Percentiles rank a stretch among this genome's conserved stretches.
phyloP scores from a whole-genome alignment of 2,888 invertebrate genomes.

The Aphodius granarius region DNA sequence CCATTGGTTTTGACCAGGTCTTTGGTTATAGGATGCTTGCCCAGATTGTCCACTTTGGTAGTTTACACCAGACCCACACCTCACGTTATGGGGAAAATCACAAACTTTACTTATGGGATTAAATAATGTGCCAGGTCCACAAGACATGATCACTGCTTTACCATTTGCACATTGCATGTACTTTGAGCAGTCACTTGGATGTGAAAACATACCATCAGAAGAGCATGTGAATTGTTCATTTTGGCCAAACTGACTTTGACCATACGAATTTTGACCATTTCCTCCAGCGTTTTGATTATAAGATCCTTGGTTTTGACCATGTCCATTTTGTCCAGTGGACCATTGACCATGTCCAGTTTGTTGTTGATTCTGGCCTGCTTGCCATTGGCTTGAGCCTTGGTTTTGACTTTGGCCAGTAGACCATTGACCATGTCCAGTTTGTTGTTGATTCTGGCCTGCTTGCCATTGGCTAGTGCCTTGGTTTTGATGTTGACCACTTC shows the following conservation, averaged over 20 bases:
- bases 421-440: background rate
- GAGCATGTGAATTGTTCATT: constrained; percentile 49
- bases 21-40: background rate
- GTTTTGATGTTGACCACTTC: background rate
- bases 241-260: constrained; percentile 27
- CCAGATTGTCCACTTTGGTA: background rate
- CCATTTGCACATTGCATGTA: constrained; percentile 67
- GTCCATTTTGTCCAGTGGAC: background rate
- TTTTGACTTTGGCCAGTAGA: background rate
- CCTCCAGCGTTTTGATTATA: background rate
- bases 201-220: constrained; percentile 58
- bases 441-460: background rate
- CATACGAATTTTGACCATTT: background rate
- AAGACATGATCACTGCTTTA: constrained; percentile 58
- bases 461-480: background rate
- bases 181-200: constrained; percentile 64
- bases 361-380: background rate
- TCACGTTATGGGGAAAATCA: constrained; percentile 62
- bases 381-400: background rate
- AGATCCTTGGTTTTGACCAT: background rate
- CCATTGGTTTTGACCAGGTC: background rate
- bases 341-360: background rate
- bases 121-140: constrained; percentile 67
- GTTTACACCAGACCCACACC: constrained; percentile 46
- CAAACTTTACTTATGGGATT: constrained; percentile 58